Base-by-base conservation (phyloP, 2,113 vertebrate species). In the Calyptommatus sinebrachiatus region DNA sequence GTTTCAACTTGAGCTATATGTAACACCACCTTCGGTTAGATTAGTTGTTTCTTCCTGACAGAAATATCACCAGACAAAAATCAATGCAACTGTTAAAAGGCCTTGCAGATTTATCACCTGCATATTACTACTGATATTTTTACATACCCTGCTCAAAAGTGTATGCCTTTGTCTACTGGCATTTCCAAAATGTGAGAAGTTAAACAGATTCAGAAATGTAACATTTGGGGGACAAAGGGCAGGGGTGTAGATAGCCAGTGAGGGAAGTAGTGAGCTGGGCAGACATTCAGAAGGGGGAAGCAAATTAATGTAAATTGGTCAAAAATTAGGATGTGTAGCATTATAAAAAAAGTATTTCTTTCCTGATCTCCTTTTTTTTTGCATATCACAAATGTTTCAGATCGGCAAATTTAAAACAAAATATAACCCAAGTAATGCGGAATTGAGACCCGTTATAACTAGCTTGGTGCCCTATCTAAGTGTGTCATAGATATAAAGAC, bases 1-100 rank as follows among this genome's bases (percentile, higher is more conserved):
- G 85, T 29, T 91, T 90, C 73, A 82, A 77, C 77, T 62, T 68
- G 65, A 28, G 65, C 78, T 84, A 29, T 81, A 81, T 5, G 29
- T 87, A 88, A 88, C 81, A 75, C 16, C 68, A 87, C 53, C 82
- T 88, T 65, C 50, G 79, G 78, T 71, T 82, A 82, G 73, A 86
- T 88, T 86, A 85, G 61, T 79, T 88, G 84, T 83, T 73, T 90
- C 86, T 87, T 83, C 79, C 86, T 83, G 86, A 91, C 85, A 93
- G 83, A 93, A 91, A 90, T 92, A 88, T 91, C 82, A 85, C 74
- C 86, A 91, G 83, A 84, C 77, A 90, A 83, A 91, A 90, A 91
- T 92, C 89, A 90, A 87, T 88, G 76, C 53, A 86, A 83, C 72
- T 87, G 81, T 83, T 85, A 91, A 88, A 84, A 66, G 84, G 73